Evolutionary conservation across 2,113 vertebrate species (phyloP), one percentile per base, ranked within the genome.

Genomic region (Neoarius graeffei): DNA sequence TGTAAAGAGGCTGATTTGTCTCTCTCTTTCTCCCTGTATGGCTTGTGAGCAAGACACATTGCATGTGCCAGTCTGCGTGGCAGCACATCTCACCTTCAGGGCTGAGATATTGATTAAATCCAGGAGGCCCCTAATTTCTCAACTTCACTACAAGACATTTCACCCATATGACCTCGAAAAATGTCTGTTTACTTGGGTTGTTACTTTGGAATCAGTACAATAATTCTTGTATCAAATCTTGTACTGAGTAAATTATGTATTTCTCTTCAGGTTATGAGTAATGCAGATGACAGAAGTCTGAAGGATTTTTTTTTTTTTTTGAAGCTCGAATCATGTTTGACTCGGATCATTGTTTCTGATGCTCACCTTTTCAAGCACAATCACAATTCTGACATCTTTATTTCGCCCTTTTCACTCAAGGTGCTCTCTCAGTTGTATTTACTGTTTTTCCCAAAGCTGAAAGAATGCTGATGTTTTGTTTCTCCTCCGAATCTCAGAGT

Each of bases 61-160:
- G 91, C 89, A 88, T 89, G 85, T 94, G 94, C 94, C 95, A 94
- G 91, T 94, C 91, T 90, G 84, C 93, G 88, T 96, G 95, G 95
- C 95, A 95, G 94, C 90, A 88, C 85, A 93, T 93, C 92, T 93
- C 93, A 90, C 90, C 91, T 92, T 90, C 92, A 87, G 93, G 91
- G 94, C 94, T 91, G 90, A 91, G 89, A 89, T 95, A 95, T 96
- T 90, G 95, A 96, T 96, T 94, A 91, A 90, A 93, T 94, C 93
- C 91, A 92, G 90, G 92, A 87, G 86, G 90, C 91, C 90, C 90
- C 92, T 93, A 94, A 94, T 96, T 95, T 92, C 93, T 96, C 94
- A 95, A 93, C 94, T 94, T 95, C 94, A 95, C 89, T 89, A 90
- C 92, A 93, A 95, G 94, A 95, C 94, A 91, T 93, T 93, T 92